Percentiles rank a stretch among this genome's conserved stretches.
Evolutionary conservation across 2,797 vertebrate species (phyloP).

Genomic region (Sebastes vulpes): DNA sequence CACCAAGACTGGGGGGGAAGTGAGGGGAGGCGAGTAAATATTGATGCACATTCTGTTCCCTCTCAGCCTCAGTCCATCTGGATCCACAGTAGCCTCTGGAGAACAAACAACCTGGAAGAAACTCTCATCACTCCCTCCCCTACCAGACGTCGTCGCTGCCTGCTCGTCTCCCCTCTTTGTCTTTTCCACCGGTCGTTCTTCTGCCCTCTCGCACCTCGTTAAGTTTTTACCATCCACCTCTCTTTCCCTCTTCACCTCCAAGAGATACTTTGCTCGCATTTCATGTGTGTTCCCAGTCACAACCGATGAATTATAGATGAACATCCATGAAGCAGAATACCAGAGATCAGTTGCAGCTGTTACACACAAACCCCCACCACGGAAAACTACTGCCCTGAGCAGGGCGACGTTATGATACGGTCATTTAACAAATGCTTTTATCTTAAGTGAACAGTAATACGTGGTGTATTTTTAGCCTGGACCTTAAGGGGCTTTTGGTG

Average conservation of each 20-base stretch:
- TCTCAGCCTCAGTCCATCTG: conserved; percentile 64
- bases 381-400: conserved; percentile 36
- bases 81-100: conserved; percentile 62
- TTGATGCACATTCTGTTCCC: conserved; percentile 67
- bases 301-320: conserved; percentile 72
- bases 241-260: conserved; percentile 3
- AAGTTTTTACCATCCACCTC: conserved; percentile 31
- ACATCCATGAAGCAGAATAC: conserved; percentile 44
- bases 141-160: conserved; percentile 1
- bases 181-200: background rate
- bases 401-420: conserved; percentile 33
- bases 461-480: conserved; percentile 60
- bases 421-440: conserved; percentile 75
- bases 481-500: conserved; percentile 28
- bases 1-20: background rate
- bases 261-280: conserved; percentile 43
- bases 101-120: conserved; percentile 63
- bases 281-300: conserved; percentile 53
- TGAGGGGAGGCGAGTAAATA: conserved; percentile 59
- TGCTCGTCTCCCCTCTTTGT: conserved; percentile 25
- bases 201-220: conserved; percentile 15
- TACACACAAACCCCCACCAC: background rate
- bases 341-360: conserved; percentile 43
- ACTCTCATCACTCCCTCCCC: conserved; percentile 24
- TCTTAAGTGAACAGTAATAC: conserved; percentile 65